Conservation (phyloP, 2,113 vertebrate species). For the Castor canadensis region DNA sequence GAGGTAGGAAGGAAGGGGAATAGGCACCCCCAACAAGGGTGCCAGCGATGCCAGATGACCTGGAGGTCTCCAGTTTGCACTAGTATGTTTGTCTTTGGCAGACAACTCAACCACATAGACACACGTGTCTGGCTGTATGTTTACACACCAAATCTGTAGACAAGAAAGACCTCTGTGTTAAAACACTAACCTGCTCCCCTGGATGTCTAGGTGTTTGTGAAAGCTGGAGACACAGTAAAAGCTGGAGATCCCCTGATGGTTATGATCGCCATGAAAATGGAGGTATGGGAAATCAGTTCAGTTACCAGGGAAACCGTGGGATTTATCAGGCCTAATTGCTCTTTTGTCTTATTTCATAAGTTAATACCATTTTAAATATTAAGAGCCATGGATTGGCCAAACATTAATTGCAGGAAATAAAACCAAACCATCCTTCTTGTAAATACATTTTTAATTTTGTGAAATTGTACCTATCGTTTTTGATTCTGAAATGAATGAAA, state of each 20-base stretch:
- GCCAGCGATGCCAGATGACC: not conserved
- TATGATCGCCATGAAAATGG: constrained; percentile 99
- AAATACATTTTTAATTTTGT: not conserved
- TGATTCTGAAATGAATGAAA: not conserved
- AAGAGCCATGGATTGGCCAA: not conserved
- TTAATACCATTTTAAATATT: not conserved
- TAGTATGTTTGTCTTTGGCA: not conserved
- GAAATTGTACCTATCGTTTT: not conserved
- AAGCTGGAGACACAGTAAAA: constrained; percentile 92
- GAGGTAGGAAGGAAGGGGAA: not conserved
- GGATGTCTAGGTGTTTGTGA: constrained; percentile 92
- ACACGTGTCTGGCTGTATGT: not conserved
- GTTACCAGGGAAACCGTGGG: not conserved
- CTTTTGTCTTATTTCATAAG: not conserved
- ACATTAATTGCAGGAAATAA: not conserved
- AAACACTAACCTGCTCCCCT: constrained; percentile 8
- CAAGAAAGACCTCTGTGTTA: not conserved
- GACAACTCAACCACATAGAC: not conserved
- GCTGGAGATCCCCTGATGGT: constrained; percentile 94
- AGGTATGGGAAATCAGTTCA: constrained; percentile 85
- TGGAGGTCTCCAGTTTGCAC: not conserved
- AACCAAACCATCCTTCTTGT: not conserved
- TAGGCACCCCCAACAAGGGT: not conserved
- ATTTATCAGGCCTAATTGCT: not conserved
- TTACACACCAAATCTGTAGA: not conserved